Evolutionary conservation across 2,888 invertebrate genomes (phyloP).

Genomic region (Cephus sareptanus): DNA sequence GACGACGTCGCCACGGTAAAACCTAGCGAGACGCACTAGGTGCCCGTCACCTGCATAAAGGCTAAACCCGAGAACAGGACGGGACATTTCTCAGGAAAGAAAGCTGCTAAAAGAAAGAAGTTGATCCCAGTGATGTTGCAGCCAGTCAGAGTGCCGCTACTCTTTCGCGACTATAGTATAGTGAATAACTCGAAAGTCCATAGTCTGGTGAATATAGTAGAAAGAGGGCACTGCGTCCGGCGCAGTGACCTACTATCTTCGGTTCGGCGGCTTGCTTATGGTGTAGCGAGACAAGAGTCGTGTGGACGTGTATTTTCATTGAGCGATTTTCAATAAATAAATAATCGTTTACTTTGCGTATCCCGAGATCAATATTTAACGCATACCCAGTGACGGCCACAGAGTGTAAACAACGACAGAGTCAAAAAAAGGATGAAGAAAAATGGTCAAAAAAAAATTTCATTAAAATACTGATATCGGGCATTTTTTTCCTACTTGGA

Average conservation of each 20-base stretch:
- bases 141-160: conserved; percentile 34
- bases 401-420: not conserved
- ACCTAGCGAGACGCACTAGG: conserved; percentile 11
- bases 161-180: conserved; percentile 21
- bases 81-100: conserved; percentile 58
- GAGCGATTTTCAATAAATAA: not conserved
- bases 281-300: conserved; percentile 9
- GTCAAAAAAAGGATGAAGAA: not conserved
- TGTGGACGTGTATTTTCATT: not conserved
- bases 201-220: conserved; percentile 42
- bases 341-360: not conserved
- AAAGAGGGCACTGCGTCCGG: conserved; percentile 64
- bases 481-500: not conserved
- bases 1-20: not conserved
- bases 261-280: conserved; percentile 53
- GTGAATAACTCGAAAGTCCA: conserved; percentile 34
- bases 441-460: not conserved
- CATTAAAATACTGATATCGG: not conserved
- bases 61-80: conserved; percentile 23
- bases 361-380: not conserved
- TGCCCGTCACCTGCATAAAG: conserved; percentile 37
- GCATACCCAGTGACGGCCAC: not conserved
- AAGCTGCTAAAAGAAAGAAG: conserved; percentile 56
- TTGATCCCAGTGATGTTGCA: conserved; percentile 38
- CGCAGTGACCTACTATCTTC: conserved; percentile 65